These are phyloP conservation scores for Patagioenas fasciata DNA, from an alignment of 2,113 vertebrate genomes.

Conservation along the genomic window DNA sequence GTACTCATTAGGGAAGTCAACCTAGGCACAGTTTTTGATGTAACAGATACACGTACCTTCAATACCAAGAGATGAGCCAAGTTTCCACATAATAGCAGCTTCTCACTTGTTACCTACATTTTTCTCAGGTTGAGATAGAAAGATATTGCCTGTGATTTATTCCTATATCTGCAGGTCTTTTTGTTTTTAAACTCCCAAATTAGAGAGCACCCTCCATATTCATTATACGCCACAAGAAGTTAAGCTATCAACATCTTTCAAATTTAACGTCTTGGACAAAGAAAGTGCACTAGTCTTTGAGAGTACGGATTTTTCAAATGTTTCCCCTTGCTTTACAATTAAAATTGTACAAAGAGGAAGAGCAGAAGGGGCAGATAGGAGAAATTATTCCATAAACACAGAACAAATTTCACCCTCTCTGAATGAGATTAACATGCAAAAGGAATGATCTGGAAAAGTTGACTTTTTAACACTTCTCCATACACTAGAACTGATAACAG, in stretches of 20 bases:
- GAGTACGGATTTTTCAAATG: not conserved
- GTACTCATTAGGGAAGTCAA: not conserved
- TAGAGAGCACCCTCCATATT: not conserved
- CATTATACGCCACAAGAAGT: not conserved
- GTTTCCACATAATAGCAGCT: not conserved
- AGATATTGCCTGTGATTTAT: not conserved
- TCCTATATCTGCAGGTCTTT: not conserved
- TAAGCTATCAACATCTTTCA: not conserved
- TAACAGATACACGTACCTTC: not conserved
- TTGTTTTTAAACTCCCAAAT: not conserved
- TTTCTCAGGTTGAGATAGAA: not conserved
- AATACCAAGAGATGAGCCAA: not conserved
- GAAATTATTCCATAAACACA: not conserved
- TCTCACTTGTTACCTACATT: not conserved
- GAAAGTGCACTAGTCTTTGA: not conserved
- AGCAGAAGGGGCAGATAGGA: not conserved
- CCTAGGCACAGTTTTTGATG: not conserved
- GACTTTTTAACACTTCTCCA: not conserved
- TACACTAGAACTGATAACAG: not conserved
- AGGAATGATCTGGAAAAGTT: not conserved
- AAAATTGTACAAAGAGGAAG: not conserved
- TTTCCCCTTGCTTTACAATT: not conserved
- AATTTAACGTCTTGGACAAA: not conserved
- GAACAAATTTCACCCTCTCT: not conserved
- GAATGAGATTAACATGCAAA: not conserved